phyloP scores from a whole-genome alignment of 1,140 invertebrate genomes.

The Eriosoma lanigerum region DNA sequence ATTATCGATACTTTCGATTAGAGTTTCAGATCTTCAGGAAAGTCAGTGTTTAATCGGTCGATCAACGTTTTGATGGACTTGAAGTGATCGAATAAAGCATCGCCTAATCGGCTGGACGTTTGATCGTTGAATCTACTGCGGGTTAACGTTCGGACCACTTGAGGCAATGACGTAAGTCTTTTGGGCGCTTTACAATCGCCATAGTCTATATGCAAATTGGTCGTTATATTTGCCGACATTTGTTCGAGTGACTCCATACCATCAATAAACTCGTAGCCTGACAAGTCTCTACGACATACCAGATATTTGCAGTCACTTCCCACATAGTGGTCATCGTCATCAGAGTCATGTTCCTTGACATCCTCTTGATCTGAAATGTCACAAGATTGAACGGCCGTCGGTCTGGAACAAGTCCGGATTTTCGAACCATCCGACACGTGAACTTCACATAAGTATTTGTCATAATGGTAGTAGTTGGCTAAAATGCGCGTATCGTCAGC shows the following conservation, averaged over 20 bases:
- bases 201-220: neutral
- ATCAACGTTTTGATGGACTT: neutral
- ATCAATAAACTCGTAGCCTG: conserved; percentile 11
- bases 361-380: no score
- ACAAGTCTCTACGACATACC: neutral
- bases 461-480: neutral
- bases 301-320: neutral
- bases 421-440: neutral
- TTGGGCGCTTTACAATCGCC: no score
- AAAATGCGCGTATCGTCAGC: neutral
- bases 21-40: neutral
- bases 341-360: neutral
- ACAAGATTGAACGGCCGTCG: neutral
- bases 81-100: neutral
- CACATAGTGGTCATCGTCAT: neutral
- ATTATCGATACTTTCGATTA: neutral
- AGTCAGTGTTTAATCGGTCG: neutral
- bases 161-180: no score
- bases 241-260: no score
- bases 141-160: neutral
- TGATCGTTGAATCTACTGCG: neutral
- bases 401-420: neutral
- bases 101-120: neutral
- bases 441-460: neutral
- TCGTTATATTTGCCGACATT: neutral